A percentile compares a stretch with the other conserved stretches of the same genome.
Evolutionary conservation across 2,888 invertebrate genomes (phyloP).

Genomic region (Metallyticus violacea): DNA sequence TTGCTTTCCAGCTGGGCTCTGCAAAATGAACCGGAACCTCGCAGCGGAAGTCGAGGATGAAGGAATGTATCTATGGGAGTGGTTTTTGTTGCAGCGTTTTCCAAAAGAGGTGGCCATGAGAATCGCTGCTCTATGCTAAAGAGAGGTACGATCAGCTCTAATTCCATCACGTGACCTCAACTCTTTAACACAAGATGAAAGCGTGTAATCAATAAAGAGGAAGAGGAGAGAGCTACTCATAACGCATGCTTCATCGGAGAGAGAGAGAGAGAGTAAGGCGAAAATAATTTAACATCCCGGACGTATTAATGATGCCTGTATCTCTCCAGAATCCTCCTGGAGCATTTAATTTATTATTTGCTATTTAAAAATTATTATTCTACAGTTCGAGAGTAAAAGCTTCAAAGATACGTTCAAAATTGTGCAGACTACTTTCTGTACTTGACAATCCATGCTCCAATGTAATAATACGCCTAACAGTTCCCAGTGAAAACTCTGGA

Average conservation of each 20-base stretch:
- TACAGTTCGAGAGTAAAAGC: too few species aligned
- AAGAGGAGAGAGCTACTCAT: neutral
- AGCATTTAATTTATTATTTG: too few species aligned
- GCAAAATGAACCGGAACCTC: neutral
- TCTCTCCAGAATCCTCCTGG: too few species aligned
- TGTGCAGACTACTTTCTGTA: too few species aligned
- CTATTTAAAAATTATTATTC: too few species aligned
- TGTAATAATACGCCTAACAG: too few species aligned
- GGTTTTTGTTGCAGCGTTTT: neutral
- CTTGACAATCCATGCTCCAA: too few species aligned
- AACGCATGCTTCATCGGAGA: neutral
- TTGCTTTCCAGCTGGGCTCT: neutral
- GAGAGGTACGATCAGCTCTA: neutral
- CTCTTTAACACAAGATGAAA: neutral
- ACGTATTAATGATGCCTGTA: too few species aligned
- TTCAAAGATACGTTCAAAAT: too few species aligned
- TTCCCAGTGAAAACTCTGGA: too few species aligned
- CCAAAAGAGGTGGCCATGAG: neutral
- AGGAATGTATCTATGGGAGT: neutral
- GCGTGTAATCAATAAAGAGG: neutral
- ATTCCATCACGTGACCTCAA: neutral
- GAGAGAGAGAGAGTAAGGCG: too few species aligned
- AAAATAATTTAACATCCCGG: too few species aligned
- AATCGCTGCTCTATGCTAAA: neutral
- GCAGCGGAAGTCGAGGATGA: neutral